phyloP scores from a whole-genome alignment of 2,888 invertebrate species.

The Hipparchia semele region DNA sequence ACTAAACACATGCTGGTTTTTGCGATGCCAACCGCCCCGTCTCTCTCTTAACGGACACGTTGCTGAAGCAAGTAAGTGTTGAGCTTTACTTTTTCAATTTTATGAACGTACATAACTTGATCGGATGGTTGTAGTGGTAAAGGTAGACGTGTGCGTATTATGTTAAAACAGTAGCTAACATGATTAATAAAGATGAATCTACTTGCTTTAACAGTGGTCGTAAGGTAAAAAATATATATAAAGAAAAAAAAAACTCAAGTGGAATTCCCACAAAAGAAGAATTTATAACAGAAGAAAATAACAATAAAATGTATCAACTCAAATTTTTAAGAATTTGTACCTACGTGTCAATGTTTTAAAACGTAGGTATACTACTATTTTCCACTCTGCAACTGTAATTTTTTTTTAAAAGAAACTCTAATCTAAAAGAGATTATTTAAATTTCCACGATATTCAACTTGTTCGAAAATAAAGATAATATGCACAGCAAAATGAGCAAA shows the following conservation, averaged over 20 bases:
- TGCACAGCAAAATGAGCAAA: neutral
- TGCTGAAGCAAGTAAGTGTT: conserved; percentile 12
- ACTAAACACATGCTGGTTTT: neutral
- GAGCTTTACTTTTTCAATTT: neutral
- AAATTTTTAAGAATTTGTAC: neutral
- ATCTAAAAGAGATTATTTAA: too few relatives aligned
- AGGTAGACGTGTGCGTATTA: neutral
- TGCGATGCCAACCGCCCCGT: conserved; percentile 6
- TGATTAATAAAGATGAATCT: neutral
- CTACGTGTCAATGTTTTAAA: too few relatives aligned
- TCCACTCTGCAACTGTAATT: too few relatives aligned
- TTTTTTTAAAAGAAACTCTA: too few relatives aligned
- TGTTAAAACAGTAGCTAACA: neutral
- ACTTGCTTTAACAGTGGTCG: conserved; percentile 11
- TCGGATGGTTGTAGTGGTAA: neutral
- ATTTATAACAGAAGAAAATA: neutral
- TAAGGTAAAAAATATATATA: neutral
- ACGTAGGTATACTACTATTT: too few relatives aligned
- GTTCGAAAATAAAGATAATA: neutral
- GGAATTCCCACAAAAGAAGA: neutral
- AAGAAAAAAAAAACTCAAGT: neutral
- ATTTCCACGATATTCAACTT: neutral
- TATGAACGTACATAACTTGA: too few relatives aligned
- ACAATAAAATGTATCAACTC: neutral
- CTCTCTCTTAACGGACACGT: neutral